Base-by-base conservation (phyloP, 2,113 vertebrate species). In the Ptychochromis oligacanthus region DNA sequence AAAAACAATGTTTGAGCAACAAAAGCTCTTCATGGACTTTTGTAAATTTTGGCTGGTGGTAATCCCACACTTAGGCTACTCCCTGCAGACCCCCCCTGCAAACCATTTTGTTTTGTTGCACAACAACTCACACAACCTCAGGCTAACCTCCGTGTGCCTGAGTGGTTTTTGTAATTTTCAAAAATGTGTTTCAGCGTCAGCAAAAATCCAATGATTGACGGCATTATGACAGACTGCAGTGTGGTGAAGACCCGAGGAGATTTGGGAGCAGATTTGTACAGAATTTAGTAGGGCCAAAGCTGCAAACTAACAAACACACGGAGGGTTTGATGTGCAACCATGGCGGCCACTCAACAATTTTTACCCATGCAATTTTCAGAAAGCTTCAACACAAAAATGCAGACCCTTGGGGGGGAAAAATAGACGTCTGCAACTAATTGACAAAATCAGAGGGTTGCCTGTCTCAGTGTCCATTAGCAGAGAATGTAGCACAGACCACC, bases 371-470 rank as follows among this genome's bases (percentile, higher is more conserved):
- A 90, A 74, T 87, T 88, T 86, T 83, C 65, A 46, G 58, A 49
- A 77, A 86, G 84, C 77, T 76, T 58, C 70, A 80, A 91, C 85
- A 81, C 88, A 91, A 93, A 91, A 91, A 94, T 93, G 87, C 87
- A 80, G 83, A 84, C 60, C 77, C 78, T 76, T 60, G 20, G 55
- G 43, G 58, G n/a, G 12, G 49, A 56, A 31, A 36, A 77, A 79
- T 36, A 76, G 75, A 83, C 40, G 75, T 79, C 87, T 91, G 90
- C 80, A 92, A 80, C 84, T 84, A 92, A 91, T 89, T 93, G 91
- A 88, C 83, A 79, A 91, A 93, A 93, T 90, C 89, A 90, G 88
- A 89, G 86, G 86, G 81, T 88, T 81, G 88, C 79, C 75, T 89
- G 78, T 85, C 83, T 88, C 64, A 72, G 88, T 85, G 86, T 90